Evolutionary conservation across 64 coral and sea anemone species (phyloP), one percentile per base, ranked within the genome.

Genomic region (Montipora efflorescens): DNA sequence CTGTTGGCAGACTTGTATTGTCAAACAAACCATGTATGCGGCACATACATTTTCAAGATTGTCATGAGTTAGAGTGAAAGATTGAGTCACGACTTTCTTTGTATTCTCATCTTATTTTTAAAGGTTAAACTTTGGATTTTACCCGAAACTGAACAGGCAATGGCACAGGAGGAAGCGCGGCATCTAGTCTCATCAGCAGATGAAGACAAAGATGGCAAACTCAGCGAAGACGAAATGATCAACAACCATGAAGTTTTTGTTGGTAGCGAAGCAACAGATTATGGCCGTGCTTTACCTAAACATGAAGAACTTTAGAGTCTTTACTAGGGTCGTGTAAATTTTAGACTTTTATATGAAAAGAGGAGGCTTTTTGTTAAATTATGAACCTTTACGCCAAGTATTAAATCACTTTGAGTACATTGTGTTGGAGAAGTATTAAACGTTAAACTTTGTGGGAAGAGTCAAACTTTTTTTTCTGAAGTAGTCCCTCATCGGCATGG

Each of bases 231-330:
- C 19, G 98, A 99, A 59, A 85, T 99, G 20, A 75, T 92, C 5
- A 91, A 90, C 47, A 91, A 99, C 75, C 93, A 99, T 90, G 98
- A 93, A 57, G 68, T 92, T 12, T 99, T 99, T 90, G 95, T 96
- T 61, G 98, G 98, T 19, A 99, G 98, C 58, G 98, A 99, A 67
- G 98, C 95, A 3, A 99, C 98, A 47, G 98, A 99, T 77, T 99
- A 99, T 96, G 98, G 98, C 1, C 92, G 90, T 48, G 98, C 98
- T 75, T 87, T 99, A 68, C 98, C 98, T 5, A 57, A 79, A 25
- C 84, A 95, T 81, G 86, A 77, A 28, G 96, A 98, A 59, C 96
- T 98, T 90, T 98, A 72, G 90, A 7, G 9, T 8, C 19, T 69
- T 23, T 57, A 4, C 52, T 1, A 64, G 9, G 13, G 13, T 12